phyloP scores from a whole-genome alignment of 2,797 vertebrate genomes.

The Capromys pilorides region DNA sequence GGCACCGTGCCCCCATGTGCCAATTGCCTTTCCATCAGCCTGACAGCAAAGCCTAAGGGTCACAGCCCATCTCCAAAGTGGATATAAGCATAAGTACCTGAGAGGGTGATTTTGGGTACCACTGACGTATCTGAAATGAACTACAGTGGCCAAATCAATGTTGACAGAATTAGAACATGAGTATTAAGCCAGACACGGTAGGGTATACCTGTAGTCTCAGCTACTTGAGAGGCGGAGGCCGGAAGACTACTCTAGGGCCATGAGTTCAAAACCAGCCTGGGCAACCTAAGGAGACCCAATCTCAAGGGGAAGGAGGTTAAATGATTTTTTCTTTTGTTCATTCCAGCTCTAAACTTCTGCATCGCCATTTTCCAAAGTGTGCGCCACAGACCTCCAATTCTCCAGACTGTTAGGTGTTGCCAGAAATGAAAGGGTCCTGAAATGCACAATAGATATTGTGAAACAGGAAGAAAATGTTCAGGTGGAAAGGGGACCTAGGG shows the following conservation, averaged over 20 bases:
- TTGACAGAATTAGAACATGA: background rate
- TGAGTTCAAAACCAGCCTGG: background rate
- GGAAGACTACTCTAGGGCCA: background rate
- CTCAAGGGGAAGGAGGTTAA: background rate
- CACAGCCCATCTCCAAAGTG: background rate
- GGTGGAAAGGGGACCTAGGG: background rate
- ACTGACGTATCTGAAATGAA: conserved; percentile 12
- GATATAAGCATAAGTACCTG: background rate
- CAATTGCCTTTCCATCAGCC: background rate
- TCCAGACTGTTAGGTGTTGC: background rate
- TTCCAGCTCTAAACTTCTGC: background rate
- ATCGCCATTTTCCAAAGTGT: background rate
- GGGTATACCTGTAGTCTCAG: background rate
- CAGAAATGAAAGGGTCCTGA: background rate
- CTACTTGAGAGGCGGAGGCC: background rate
- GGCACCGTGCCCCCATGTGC: background rate
- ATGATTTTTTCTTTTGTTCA: background rate
- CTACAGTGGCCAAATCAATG: background rate
- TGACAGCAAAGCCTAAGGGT: background rate
- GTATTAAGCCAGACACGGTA: background rate
- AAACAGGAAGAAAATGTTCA: background rate
- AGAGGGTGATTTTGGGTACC: background rate
- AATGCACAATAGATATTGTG: background rate
- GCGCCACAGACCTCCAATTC: background rate
- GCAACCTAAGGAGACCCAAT: background rate